Base-by-base conservation (phyloP, 2,797 vertebrate genomes). In the Pantherophis vulpinus region DNA sequence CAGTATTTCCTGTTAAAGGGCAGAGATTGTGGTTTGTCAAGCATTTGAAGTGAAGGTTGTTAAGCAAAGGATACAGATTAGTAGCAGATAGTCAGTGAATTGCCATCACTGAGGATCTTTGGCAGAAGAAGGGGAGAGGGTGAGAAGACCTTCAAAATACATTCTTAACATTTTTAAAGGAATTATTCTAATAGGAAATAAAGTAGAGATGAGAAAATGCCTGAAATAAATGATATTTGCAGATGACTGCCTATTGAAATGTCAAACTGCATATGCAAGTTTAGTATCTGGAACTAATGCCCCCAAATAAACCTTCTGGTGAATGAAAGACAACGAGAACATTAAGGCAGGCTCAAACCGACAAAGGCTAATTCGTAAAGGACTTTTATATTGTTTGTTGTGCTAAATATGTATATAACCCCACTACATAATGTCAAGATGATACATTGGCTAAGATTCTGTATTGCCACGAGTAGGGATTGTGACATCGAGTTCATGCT, bases 1-100 rank as follows among this genome's bases (percentile, higher is more conserved):
- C 90, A 5, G 0, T 83, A 66, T 93, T 94, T 95, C 93, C 93
- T 94, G 63, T 87, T 94, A 95, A 94, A 90, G 93, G 94, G 93
- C 92, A 94, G 90, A 90, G 93, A 74, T 94, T 29, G 90, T 87
- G 92, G 59, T 94, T 96, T 96, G 93, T 87, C 92, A 88, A 95
- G 92, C 92, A 56, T 94, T 96, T 93, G 93, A 96, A 96, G 93
- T 91, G 83, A 95, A 86, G 70, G 94, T 94, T 95, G 95, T 94
- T 90, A 96, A 96, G 95, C n/a, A 60, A 59, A 96, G 63, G 83
- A 89, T 95, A 90, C 74, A 93, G 95, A 94, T 96, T 97, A 94
- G 58, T 96, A 93, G 92, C 91, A 96, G 95, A 94, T 66, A 96
- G 74, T 87, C 94, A 95, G 63, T 0, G 23, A 94, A 96, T 94